Evolutionary conservation across 1,140 invertebrate species (phyloP).

Genomic region (Atopsyche davidsoni): DNA sequence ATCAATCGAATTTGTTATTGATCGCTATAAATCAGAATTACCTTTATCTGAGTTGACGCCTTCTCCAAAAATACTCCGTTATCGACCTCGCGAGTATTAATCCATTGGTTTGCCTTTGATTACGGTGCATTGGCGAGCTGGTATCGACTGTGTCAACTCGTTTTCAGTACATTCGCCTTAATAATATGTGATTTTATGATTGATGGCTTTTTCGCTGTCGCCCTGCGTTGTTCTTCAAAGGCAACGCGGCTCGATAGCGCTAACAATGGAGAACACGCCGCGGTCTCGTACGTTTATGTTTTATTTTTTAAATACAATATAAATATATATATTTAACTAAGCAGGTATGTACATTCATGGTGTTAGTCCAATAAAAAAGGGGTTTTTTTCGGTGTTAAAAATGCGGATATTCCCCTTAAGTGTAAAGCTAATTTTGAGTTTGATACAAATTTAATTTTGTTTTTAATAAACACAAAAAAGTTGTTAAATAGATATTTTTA

Average conservation of each 20-base stretch:
- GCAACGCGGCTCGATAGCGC: conserved; percentile 1
- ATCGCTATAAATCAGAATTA: conserved; percentile 25
- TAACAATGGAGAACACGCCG: background rate
- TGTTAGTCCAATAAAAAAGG: no score
- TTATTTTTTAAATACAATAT: background rate
- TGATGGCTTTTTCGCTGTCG: conserved; percentile 13
- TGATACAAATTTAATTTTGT: no score
- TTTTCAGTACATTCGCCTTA: no score
- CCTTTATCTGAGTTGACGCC: conserved; percentile 12
- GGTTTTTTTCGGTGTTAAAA: no score
- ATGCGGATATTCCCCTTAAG: no score
- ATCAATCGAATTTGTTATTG: conserved; percentile 16
- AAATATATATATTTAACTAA: background rate
- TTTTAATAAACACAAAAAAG: no score
- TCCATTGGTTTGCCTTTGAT: background rate
- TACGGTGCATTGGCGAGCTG: no score
- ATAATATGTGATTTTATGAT: conserved; percentile 25
- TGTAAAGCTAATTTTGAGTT: no score
- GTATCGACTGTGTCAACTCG: no score
- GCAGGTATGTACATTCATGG: no score
- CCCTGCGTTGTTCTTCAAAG: conserved; percentile 8
- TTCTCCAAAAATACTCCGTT: conserved; percentile 12
- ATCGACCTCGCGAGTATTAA: conserved; percentile 2
- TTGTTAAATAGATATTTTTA: no score
- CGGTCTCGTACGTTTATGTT: background rate